Conservation (phyloP, 2,888 invertebrate species). For the Protula sp. region DNA sequence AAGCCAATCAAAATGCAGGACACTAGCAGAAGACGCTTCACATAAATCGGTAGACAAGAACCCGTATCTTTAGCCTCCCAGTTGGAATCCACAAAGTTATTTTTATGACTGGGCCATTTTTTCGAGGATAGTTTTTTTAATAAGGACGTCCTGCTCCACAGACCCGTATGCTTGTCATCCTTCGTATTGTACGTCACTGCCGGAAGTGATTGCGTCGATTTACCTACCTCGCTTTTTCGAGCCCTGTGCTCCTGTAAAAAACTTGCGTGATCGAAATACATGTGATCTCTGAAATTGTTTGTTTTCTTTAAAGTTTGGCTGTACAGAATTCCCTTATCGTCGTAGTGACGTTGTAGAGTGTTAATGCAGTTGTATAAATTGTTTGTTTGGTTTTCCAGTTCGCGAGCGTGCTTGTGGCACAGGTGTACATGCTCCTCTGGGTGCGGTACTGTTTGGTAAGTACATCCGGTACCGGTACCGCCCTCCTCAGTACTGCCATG, state of each 20-base stretch:
- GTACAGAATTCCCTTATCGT: neutral
- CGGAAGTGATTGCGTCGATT: neutral
- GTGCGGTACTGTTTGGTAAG: neutral
- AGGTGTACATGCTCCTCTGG: neutral
- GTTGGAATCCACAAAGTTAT: neutral
- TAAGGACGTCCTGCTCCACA: neutral
- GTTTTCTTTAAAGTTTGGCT: too few species aligned
- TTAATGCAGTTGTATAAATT: neutral
- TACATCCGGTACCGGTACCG: too few species aligned
- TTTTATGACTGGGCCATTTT: too few species aligned
- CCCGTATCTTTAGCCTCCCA: neutral
- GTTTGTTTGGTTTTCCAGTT: neutral
- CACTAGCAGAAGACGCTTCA: neutral
- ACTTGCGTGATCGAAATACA: neutral
- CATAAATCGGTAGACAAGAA: too few species aligned
- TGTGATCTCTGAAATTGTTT: too few species aligned
- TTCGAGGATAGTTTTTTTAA: too few species aligned
- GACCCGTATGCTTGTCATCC: neutral
- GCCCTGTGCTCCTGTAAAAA: neutral
- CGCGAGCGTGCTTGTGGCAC: neutral
- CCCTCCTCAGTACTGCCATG: too few species aligned
- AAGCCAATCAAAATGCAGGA: neutral
- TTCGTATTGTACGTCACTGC: neutral
- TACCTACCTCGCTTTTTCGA: neutral
- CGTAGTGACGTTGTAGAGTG: neutral